Evolutionary conservation across 92 coral and sea anemone genomes (phyloP).

Genomic region (Porites lobata): DNA sequence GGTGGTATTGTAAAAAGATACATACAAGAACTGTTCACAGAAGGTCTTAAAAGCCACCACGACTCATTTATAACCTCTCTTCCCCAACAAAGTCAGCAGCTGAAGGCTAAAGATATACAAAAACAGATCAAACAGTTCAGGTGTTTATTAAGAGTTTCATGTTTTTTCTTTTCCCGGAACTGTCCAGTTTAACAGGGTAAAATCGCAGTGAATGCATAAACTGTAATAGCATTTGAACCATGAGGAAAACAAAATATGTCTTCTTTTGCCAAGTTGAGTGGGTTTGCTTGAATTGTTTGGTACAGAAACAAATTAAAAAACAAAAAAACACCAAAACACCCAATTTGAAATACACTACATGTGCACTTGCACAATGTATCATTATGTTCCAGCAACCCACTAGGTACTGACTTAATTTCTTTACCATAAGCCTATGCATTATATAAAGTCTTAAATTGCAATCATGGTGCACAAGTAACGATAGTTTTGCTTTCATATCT

Average conservation of each 20-base stretch:
- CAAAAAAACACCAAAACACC: background rate
- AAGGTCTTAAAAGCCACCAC: slow-evolving; percentile 28
- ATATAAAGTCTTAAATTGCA: slow-evolving; percentile 15
- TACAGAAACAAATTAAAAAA: background rate
- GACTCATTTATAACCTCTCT: slow-evolving; percentile 47
- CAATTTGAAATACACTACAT: background rate
- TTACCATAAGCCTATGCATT: slow-evolving; percentile 9
- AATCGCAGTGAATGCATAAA: background rate
- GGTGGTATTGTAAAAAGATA: slow-evolving; percentile 50
- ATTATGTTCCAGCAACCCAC: slow-evolving; percentile 9
- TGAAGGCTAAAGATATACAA: too few species aligned
- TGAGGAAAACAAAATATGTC: too few species aligned
- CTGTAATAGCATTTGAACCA: too few species aligned
- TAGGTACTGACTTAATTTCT: slow-evolving; percentile 7
- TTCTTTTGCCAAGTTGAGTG: background rate
- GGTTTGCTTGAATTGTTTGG: slow-evolving; percentile 20
- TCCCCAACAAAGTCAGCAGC: background rate
- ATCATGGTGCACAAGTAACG: slow-evolving; percentile 20
- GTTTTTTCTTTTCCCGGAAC: slow-evolving; percentile 29
- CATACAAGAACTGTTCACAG: slow-evolving; percentile 16
- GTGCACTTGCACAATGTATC: background rate
- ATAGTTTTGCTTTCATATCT: background rate
- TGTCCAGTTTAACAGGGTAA: background rate
- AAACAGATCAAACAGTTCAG: slow-evolving; percentile 12
- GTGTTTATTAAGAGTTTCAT: too few species aligned